Conservation (phyloP, 1,140 invertebrate genomes). For the Grapholita molesta region DNA sequence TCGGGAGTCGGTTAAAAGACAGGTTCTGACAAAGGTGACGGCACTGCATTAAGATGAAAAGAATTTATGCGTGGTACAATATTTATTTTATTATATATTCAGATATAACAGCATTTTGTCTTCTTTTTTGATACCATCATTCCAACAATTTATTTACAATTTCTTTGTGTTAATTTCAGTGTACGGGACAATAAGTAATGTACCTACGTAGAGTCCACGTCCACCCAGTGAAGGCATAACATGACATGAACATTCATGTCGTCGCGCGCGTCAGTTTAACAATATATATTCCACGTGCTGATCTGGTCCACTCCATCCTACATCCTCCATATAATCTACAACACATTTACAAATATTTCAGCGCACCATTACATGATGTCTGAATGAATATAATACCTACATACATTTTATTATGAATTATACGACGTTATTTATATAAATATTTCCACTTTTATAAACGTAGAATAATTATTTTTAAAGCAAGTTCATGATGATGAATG, state of each 20-base stretch:
- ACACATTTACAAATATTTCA: slow-evolving; percentile 42
- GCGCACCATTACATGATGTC: slow-evolving; percentile 52
- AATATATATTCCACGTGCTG: slow-evolving; percentile 20
- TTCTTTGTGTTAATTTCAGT: background rate
- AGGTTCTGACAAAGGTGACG: background rate
- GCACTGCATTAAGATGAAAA: slow-evolving; percentile 34
- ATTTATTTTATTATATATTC: slow-evolving; percentile 70
- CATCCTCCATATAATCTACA: slow-evolving; percentile 40
- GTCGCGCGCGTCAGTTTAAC: background rate
- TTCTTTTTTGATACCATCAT: slow-evolving; percentile 30
- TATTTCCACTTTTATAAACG: background rate
- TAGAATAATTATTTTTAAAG: background rate
- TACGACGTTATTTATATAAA: slow-evolving; percentile 29
- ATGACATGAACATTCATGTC: background rate
- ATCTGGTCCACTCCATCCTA: slow-evolving; percentile 45
- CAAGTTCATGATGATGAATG: background rate
- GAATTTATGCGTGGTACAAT: slow-evolving; percentile 56
- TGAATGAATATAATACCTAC: slow-evolving; percentile 21
- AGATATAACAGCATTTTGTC: slow-evolving; percentile 51
- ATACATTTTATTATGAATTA: slow-evolving; percentile 46
- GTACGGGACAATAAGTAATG: background rate
- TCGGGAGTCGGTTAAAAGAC: too few relatives aligned
- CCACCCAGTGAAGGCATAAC: background rate
- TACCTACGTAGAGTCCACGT: background rate
- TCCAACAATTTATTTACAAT: slow-evolving; percentile 50